A percentile compares a stretch with the other conserved stretches of the same genome.
phyloP scores from a whole-genome alignment of 2,113 vertebrate genomes.

The Pollimyrus isidori region DNA sequence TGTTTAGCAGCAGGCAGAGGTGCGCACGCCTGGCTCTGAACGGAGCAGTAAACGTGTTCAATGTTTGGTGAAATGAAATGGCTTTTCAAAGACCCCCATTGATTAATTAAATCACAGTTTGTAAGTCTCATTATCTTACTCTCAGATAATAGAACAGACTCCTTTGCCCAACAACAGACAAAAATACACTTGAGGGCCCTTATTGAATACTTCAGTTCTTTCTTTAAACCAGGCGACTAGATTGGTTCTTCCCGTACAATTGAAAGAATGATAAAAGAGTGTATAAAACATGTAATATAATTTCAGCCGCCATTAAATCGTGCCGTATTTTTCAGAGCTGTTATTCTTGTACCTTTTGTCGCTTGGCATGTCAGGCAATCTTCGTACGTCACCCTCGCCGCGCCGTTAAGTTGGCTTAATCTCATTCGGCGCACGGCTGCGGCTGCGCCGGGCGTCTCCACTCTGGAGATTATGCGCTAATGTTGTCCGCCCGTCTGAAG shows the following conservation, averaged over 20 bases:
- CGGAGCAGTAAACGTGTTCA: constrained; percentile 12
- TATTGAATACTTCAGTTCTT: constrained; percentile 13
- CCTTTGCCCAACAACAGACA: constrained; percentile 17
- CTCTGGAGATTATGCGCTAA: constrained; percentile 1
- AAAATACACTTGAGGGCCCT: constrained; percentile 23
- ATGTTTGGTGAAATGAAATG: constrained; percentile 29
- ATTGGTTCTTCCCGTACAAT: background rate
- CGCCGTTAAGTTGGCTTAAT: constrained; percentile 4
- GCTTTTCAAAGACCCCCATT: constrained; percentile 33
- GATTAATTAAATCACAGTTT: constrained; percentile 43
- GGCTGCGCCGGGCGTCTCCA: background rate
- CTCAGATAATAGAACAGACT: constrained; percentile 31
- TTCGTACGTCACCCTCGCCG: background rate
- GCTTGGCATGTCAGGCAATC: background rate
- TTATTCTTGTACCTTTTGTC: constrained; percentile 2
- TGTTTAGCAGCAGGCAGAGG: constrained; percentile 3
- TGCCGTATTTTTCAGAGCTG: background rate
- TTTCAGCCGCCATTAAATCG: background rate
- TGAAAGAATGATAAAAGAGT: constrained; percentile 11
- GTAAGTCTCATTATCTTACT: constrained; percentile 39
- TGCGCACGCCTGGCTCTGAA: background rate
- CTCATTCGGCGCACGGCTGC: background rate
- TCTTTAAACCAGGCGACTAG: constrained; percentile 13
- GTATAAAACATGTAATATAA: constrained; percentile 11
- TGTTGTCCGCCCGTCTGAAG: background rate